A percentile compares a stretch with the other conserved stretches of the same genome.
Evolutionary conservation across 2,113 vertebrate species (phyloP).

Genomic region (Cheirogaleus medius): DNA sequence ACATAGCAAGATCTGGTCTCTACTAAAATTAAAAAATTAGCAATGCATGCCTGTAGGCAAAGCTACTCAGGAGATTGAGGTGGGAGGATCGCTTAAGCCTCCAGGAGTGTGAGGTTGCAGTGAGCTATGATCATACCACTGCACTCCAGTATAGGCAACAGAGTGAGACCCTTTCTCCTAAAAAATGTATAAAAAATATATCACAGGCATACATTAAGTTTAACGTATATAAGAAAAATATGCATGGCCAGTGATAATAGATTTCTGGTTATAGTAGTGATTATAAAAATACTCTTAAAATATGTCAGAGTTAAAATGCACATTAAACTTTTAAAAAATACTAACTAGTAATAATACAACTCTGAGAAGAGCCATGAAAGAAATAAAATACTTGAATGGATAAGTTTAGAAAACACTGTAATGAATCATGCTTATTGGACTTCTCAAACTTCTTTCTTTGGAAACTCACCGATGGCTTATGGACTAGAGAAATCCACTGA

Average conservation of each 20-base stretch:
- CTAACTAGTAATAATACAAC: not conserved
- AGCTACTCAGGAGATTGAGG: no score
- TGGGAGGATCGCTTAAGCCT: no score
- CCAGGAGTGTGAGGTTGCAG: no score
- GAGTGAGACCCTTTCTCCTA: no score
- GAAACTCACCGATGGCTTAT: not conserved
- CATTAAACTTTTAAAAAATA: not conserved
- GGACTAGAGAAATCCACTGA: not conserved
- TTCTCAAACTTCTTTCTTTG: not conserved
- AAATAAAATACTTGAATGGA: not conserved
- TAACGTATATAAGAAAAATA: not conserved
- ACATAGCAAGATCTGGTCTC: no score
- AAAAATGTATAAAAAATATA: not conserved
- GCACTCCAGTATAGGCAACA: no score
- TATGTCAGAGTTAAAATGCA: not conserved
- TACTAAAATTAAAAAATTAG: no score
- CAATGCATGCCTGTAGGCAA: no score
- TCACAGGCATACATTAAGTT: constrained; percentile 21
- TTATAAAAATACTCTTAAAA: not conserved
- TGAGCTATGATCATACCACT: no score
- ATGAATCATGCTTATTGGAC: not conserved
- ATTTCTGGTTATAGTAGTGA: not conserved
- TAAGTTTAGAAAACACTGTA: not conserved
- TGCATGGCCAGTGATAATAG: not conserved
- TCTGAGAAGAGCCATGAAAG: not conserved